Evolutionary conservation across 2,888 invertebrate genomes (phyloP), one percentile per base, ranked within the genome.

Genomic region (Cenopis cana): DNA sequence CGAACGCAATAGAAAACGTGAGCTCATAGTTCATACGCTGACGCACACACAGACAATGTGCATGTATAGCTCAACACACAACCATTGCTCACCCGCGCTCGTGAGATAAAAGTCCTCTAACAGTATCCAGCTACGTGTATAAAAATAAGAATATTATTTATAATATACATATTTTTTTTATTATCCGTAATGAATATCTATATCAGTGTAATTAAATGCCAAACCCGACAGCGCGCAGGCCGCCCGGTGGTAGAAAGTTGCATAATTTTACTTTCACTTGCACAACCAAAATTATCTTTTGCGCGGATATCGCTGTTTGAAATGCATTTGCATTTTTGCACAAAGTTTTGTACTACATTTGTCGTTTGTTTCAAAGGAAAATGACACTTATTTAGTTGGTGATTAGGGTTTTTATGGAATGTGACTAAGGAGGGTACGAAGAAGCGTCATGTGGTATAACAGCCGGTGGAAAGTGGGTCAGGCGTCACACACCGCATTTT

Each of bases 261-360:
- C 93, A 87, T 93, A 92, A 93, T 89, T 86, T 88, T 79, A 91
- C 93, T 92, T 93, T 93, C 92, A 90, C 92, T 90, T 79, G 81
- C 79, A 80, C 74, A 79, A 75, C 81, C 81, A 77, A 88, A 90
- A 87, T 89, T 86, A 89, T 88, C 84, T 86, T 82, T 83, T 78
- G 81, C 79, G 82, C 60, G 61, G 61, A 60, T 85, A 86, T 89
- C 86, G 88, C 86, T 84, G 85, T 88, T 89, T 85, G 81, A 88
- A 88, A 82, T 79, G 79, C 79, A 87, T 91, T 89, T 89, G 85
- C 90, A 89, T 71, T 71, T 88, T 81, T 81, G 84, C 82, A 82
- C 76, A 82, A 81, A 79, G 79, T 80, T 83, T 86, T 85, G 83
- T 81, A 81, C 82, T 77, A 78, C 83, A 81, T 81, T 82, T 80